These are phyloP conservation scores for Amiota minor DNA, from an alignment of 2,888 invertebrate genomes.

Conservation along the genomic window DNA sequence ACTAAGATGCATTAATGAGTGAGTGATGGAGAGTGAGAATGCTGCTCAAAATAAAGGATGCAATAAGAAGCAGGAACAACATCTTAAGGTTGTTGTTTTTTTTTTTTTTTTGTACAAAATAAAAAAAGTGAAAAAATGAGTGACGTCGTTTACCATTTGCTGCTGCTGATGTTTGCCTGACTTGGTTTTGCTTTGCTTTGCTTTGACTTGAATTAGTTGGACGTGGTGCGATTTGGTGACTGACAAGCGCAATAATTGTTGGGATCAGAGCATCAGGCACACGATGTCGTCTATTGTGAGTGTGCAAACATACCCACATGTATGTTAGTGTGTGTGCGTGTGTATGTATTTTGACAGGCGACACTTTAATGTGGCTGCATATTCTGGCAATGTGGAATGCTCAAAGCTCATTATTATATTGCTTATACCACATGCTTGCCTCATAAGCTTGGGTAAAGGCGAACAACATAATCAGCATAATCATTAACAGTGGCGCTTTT, in stretches of 20 bases:
- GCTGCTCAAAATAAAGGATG: no score
- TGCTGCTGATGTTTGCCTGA: not conserved
- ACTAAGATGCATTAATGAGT: not conserved
- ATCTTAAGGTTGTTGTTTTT: no score
- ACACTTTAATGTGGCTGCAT: conserved; percentile 58
- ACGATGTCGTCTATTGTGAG: not conserved
- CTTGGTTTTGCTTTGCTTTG: conserved; percentile 1
- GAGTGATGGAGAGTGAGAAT: no score
- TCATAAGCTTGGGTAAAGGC: no score
- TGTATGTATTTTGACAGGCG: conserved; percentile 54
- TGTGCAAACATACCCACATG: no score
- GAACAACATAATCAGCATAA: no score
- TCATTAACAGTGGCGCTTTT: no score
- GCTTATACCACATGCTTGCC: not conserved
- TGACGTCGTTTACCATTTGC: conserved; percentile 46
- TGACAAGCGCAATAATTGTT: conserved; percentile 60
- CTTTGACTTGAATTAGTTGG: conserved; percentile 19
- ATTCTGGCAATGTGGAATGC: conserved; percentile 47
- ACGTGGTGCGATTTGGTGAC: not conserved
- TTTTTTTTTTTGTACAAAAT: not conserved
- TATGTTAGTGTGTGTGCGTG: conserved; percentile 15
- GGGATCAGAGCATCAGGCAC: conserved; percentile 38
- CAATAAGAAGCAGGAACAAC: no score
- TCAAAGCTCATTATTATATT: conserved; percentile 31
- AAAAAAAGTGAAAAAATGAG: conserved; percentile 57